A percentile compares a stretch with the other conserved stretches of the same genome.
phyloP scores from a whole-genome alignment of 2,888 invertebrate genomes.

The Oligia latruncula region DNA sequence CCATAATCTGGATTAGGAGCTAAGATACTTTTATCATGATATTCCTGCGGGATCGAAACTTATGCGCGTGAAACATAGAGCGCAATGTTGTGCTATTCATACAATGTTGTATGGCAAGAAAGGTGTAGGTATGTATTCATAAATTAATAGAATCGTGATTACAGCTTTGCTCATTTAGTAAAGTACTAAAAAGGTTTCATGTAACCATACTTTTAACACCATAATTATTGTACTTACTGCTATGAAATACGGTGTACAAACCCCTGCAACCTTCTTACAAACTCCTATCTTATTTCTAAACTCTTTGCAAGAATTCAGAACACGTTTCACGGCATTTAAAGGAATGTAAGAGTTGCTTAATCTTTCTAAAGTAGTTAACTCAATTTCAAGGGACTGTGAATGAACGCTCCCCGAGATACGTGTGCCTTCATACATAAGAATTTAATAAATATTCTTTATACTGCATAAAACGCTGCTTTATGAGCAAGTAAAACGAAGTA shows the following conservation, averaged over 20 bases:
- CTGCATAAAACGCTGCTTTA: constrained; percentile 29
- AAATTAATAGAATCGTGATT: neutral
- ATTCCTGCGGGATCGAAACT: neutral
- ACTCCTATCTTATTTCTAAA: constrained; percentile 65
- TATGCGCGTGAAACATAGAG: neutral
- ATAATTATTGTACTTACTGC: neutral
- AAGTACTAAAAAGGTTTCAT: neutral
- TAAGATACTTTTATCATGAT: too few relatives aligned
- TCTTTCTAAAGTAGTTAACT: constrained; percentile 70
- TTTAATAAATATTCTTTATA: constrained; percentile 56
- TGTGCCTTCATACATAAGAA: constrained; percentile 56
- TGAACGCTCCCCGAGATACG: constrained; percentile 48
- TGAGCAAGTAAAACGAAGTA: constrained; percentile 36
- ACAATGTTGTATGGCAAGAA: neutral
- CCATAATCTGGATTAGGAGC: too few relatives aligned
- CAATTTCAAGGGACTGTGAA: constrained; percentile 60
- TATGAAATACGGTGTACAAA: constrained; percentile 31
- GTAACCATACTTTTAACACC: neutral
- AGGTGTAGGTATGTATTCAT: neutral
- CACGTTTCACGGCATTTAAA: constrained; percentile 68
- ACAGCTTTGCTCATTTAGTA: neutral
- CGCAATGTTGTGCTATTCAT: neutral
- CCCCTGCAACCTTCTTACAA: constrained; percentile 39
- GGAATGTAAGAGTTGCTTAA: constrained; percentile 64
- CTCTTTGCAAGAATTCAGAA: constrained; percentile 63